These are phyloP conservation scores for Serrognathus titanus DNA, from an alignment of 2,888 invertebrate species.

Conservation along the genomic window DNA sequence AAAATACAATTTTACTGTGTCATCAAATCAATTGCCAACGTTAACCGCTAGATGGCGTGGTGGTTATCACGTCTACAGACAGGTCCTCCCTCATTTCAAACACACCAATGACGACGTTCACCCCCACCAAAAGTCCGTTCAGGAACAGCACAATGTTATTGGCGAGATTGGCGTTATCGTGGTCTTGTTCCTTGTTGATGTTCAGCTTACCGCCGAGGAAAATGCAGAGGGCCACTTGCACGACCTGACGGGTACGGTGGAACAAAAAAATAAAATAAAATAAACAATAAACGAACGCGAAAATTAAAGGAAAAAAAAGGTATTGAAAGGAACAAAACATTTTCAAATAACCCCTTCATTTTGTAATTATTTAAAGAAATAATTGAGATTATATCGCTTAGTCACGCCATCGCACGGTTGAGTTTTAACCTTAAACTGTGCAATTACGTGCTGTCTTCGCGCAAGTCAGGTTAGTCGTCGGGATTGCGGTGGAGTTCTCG, in stretches of 20 bases:
- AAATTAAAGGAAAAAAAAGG: conserved; percentile 20
- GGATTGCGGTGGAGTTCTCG: too few relatives aligned
- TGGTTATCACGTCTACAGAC: conserved; percentile 23
- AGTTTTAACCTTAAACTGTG: too few relatives aligned
- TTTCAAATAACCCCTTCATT: conserved; percentile 13
- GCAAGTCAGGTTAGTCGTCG: too few relatives aligned
- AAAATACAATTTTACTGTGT: not conserved
- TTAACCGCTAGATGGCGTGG: conserved; percentile 1
- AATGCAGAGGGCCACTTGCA: conserved; percentile 59
- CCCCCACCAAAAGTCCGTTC: conserved; percentile 58
- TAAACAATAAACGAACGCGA: conserved; percentile 28
- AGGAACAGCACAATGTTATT: conserved; percentile 60
- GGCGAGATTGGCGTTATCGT: conserved; percentile 56
- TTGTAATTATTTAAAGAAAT: too few relatives aligned
- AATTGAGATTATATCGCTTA: too few relatives aligned
- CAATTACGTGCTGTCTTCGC: too few relatives aligned
- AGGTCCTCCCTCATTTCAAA: conserved; percentile 54
- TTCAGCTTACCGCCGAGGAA: conserved; percentile 58
- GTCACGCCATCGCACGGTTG: too few relatives aligned
- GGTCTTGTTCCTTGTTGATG: conserved; percentile 60
- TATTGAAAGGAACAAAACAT: conserved; percentile 23
- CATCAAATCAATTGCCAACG: not conserved
- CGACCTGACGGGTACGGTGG: conserved; percentile 48
- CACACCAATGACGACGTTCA: conserved; percentile 60
- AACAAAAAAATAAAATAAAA: conserved; percentile 35